Evolutionary conservation across 2,888 invertebrate species (phyloP).

Genomic region (Himalopsyche anomala): DNA sequence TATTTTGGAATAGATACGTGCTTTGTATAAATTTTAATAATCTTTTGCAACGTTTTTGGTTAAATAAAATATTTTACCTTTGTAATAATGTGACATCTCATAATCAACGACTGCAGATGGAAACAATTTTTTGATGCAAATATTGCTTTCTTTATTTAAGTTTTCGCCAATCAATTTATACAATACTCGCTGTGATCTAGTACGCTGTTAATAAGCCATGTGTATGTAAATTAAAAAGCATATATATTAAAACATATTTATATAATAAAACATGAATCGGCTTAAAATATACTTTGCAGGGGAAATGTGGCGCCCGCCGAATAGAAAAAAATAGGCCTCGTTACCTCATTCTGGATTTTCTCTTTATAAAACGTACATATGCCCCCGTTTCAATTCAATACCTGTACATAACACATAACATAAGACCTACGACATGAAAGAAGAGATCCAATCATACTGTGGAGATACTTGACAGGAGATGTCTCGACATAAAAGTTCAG

Average conservation of each 20-base stretch:
- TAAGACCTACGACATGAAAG: conserved; percentile 48
- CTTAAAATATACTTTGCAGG: neutral
- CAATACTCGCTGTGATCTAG: too few species aligned
- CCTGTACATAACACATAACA: conserved; percentile 46
- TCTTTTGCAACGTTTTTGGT: too few species aligned
- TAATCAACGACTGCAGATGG: too few species aligned
- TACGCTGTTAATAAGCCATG: too few species aligned
- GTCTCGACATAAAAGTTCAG: conserved; percentile 53
- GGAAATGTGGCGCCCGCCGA: neutral
- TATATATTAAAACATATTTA: neutral
- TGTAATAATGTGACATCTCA: too few species aligned
- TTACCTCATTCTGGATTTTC: neutral
- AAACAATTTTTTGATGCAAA: too few species aligned
- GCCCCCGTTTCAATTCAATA: conserved; percentile 39
- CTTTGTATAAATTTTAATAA: too few species aligned
- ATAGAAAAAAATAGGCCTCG: neutral
- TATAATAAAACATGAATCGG: neutral
- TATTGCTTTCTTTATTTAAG: too few species aligned
- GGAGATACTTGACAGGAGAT: conserved; percentile 51
- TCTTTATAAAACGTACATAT: neutral
- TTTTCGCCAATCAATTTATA: too few species aligned
- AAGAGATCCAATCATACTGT: conserved; percentile 62
- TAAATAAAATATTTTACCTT: too few species aligned
- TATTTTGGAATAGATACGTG: too few species aligned
- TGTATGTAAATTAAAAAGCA: too few species aligned